phyloP scores from a whole-genome alignment of 1,140 invertebrate species.

The Holotrichia oblita region DNA sequence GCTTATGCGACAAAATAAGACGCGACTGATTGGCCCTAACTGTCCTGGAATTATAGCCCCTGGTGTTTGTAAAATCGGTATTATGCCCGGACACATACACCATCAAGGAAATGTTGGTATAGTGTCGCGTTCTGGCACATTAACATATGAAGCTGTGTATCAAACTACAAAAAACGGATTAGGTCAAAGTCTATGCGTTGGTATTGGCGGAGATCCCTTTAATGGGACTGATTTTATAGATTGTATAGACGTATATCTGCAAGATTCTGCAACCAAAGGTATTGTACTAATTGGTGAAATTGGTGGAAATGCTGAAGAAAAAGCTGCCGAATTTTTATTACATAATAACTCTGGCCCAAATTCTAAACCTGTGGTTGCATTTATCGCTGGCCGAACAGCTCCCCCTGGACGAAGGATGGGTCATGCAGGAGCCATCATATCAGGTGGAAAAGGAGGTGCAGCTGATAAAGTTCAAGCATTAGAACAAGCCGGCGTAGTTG shows the following conservation, averaged over 20 bases:
- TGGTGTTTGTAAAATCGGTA: constrained; percentile 97
- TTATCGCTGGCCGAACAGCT: constrained; percentile 98
- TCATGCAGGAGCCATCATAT: constrained; percentile 99
- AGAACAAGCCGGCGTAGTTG: constrained; percentile 91
- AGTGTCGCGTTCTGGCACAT: constrained; percentile 96
- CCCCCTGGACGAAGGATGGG: constrained; percentile 98
- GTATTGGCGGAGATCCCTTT: constrained; percentile 99
- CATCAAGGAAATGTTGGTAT: constrained; percentile 91
- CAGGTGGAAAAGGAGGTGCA: constrained; percentile 97
- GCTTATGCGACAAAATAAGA: constrained; percentile 89
- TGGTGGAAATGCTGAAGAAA: constrained; percentile 96
- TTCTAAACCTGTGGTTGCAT: constrained; percentile 98
- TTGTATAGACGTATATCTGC: constrained; percentile 69
- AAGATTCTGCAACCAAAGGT: constrained; percentile 20
- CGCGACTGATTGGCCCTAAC: constrained; percentile 97
- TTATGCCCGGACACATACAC: constrained; percentile 99
- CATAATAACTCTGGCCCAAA: constrained; percentile 72
- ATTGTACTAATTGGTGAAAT: constrained; percentile 93
- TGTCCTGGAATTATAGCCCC: constrained; percentile 98
- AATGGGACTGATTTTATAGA: constrained; percentile 99
- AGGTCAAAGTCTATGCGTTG: constrained; percentile 96
- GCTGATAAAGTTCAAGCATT: constrained; percentile 98
- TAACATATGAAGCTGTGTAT: constrained; percentile 98
- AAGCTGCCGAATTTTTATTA: constrained; percentile 83
- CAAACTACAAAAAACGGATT: constrained; percentile 92